These are phyloP conservation scores for Corythaeola cristata DNA, from an alignment of 2,113 vertebrate genomes.

Conservation along the genomic window DNA sequence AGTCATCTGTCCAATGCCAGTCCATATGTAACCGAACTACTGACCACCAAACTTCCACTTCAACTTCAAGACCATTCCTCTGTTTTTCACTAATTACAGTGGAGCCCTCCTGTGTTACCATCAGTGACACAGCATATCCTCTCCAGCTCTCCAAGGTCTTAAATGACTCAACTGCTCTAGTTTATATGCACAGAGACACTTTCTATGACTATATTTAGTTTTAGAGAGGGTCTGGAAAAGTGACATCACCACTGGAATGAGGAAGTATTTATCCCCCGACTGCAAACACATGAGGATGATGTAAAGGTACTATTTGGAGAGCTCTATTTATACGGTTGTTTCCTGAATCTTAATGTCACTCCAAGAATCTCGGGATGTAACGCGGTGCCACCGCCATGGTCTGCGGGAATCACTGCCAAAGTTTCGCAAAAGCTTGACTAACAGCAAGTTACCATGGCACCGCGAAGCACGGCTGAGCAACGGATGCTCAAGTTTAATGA, in stretches of 20 bases:
- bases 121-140: background rate
- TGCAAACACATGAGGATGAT: slow-evolving; percentile 63
- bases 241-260: slow-evolving; percentile 38
- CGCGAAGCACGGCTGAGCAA: background rate
- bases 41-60: background rate
- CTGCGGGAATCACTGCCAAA: background rate
- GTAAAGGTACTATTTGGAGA: slow-evolving; percentile 54
- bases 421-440: background rate
- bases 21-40: background rate
- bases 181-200: background rate
- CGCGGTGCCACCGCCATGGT: background rate
- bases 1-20: background rate
- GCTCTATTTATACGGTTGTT: slow-evolving; percentile 44
- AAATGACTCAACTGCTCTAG: background rate
- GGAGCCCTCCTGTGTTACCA: background rate
- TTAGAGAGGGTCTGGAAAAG: slow-evolving; percentile 47
- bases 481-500: background rate
- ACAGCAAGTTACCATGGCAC: background rate
- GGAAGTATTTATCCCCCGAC: slow-evolving; percentile 13
- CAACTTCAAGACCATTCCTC: background rate
- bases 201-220: slow-evolving; percentile 59
- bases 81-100: background rate
- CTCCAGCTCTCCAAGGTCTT: background rate
- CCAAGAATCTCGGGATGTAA: background rate
- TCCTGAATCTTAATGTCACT: slow-evolving; percentile 24